A percentile compares a stretch with the other conserved stretches of the same genome.
Conservation (phyloP, 2,113 vertebrate genomes). For the Brienomyrus longianalis region DNA sequence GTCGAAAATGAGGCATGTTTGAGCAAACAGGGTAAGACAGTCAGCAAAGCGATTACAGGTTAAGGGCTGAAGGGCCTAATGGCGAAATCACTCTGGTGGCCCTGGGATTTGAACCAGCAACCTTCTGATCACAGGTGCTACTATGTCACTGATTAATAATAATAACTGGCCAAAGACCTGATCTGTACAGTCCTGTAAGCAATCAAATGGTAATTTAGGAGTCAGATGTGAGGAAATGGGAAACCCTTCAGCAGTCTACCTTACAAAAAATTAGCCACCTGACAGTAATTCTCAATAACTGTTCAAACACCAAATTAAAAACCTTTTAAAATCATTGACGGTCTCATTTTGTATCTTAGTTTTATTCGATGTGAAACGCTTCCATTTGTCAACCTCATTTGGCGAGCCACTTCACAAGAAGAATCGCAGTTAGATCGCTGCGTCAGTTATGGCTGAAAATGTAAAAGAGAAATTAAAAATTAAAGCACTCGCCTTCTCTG, state of each 20-base stretch:
- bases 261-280: conserved; percentile 9
- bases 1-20: not conserved
- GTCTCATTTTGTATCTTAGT: not conserved
- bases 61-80: not conserved
- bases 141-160: not conserved
- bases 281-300: not conserved
- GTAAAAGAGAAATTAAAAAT: conserved; percentile 12
- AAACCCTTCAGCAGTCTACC: not conserved
- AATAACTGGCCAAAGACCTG: not conserved
- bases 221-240: not conserved
- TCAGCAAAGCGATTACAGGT: not conserved
- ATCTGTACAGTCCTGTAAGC: not conserved
- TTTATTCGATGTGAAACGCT: not conserved
- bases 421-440: not conserved
- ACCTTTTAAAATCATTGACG: not conserved
- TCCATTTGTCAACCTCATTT: not conserved
- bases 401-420: not conserved
- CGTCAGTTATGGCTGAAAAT: not conserved
- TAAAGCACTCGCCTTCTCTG: not conserved
- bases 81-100: not conserved
- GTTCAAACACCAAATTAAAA: not conserved
- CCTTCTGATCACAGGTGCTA: not conserved
- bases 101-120: not conserved
- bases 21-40: not conserved
- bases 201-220: conserved; percentile 4